phyloP scores from a whole-genome alignment of 2,797 vertebrate species.

The Rhincodon typus region DNA sequence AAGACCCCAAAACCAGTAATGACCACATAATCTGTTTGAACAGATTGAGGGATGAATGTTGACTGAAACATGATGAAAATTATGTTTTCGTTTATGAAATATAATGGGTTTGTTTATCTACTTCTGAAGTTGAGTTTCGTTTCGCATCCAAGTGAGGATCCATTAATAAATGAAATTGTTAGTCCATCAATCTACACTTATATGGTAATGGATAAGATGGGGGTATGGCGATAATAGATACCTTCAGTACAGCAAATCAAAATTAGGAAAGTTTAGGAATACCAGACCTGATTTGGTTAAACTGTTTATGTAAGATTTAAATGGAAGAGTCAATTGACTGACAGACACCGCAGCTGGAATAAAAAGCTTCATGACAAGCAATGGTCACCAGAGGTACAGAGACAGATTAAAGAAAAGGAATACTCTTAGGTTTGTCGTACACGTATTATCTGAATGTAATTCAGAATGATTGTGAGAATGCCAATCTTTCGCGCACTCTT shows the following conservation, averaged over 20 bases:
- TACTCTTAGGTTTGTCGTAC: background rate
- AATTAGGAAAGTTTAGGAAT: background rate
- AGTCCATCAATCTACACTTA: background rate
- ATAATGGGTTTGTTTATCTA: background rate
- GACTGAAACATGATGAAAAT: background rate
- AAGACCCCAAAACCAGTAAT: background rate
- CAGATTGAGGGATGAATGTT: background rate
- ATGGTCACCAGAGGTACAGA: background rate
- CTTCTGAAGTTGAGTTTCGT: background rate
- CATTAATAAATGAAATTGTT: background rate
- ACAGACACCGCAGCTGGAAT: background rate
- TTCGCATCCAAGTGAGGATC: background rate
- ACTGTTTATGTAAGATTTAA: background rate
- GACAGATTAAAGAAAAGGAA: background rate
- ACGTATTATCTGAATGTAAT: background rate
- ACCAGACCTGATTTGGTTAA: background rate
- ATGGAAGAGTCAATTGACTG: background rate
- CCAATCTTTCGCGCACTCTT: background rate
- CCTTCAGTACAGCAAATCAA: background rate
- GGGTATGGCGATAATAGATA: background rate
- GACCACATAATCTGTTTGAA: background rate
- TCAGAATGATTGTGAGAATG: background rate
- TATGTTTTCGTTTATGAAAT: background rate
- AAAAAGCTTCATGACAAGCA: background rate
- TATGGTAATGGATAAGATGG: background rate